Base-by-base conservation (phyloP, 2,113 vertebrate genomes). In the Semnornis frantzii region DNA sequence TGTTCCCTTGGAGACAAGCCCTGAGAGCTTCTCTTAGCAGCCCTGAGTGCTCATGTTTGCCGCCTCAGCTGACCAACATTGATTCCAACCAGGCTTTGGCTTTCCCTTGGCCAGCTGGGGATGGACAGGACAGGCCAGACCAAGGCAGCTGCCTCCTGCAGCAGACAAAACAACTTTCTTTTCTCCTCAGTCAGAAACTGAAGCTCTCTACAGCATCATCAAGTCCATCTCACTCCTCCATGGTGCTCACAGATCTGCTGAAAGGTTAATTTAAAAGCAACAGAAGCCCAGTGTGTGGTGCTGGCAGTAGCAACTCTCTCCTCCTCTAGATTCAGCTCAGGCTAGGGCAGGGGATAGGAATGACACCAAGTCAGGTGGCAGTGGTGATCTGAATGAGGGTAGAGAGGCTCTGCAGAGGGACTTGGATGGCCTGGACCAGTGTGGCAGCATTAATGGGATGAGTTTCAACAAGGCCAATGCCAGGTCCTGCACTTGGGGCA, bases 1-100 rank as follows among this genome's bases (percentile, higher is more conserved):
- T 82, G 85, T 85, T 95, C 93, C 82, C 93, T 74, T 94, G 87
- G 92, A 91, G 94, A 95, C 85, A 50, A 80, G 64, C 30, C 91
- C 87, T 87, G 82, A 87, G 80, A 87, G 79, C 75, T 73, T 28
- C 87, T 63, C 79, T n/a, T 46, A 6, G 46, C 34, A 85, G 85
- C 79, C 64, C 68, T 27, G 34, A 85, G 79, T 9, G 60, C 8
- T 74, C 54, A 5, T 1, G 0, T 70, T 74, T 31, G 16, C 42
- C 59, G 68, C 64, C 63, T 44, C 30, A 69, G 59, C 71, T 62
- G 48, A n/a, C 6, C 14, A 14, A 42, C 42, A 6, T 11, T 63
- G 57, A 4, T 50, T 7, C 39, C 34, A 66, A 31, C 54, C 54
- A 69, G 44, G 17, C 21, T 60, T 54, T 10, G 4, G 28, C 70